These are phyloP conservation scores for Equus przewalskii DNA, from an alignment of 2,113 vertebrate species.

Conservation along the genomic window DNA sequence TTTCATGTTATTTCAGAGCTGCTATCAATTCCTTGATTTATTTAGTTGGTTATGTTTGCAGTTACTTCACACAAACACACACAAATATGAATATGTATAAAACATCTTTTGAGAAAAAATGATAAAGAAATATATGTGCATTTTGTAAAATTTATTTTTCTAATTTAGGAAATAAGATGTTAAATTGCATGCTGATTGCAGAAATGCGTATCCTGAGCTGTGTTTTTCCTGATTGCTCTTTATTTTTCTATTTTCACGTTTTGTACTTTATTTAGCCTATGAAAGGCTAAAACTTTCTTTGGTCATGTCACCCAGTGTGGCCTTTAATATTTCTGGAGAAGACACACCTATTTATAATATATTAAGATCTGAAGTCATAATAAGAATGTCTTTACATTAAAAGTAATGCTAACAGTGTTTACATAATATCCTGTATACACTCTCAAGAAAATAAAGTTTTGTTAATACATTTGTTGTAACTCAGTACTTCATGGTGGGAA, in stretches of 20 bases:
- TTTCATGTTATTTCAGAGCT: slow-evolving; percentile 60
- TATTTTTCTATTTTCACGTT: slow-evolving; percentile 40
- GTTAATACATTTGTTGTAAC: slow-evolving; percentile 78
- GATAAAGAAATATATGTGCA: slow-evolving; percentile 42
- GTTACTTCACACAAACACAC: not conserved
- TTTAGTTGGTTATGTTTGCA: slow-evolving; percentile 64
- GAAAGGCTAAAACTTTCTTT: slow-evolving; percentile 66
- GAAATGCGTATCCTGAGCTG: slow-evolving; percentile 40
- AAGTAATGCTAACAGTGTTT: slow-evolving; percentile 70
- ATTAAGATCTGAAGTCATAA: slow-evolving; percentile 62
- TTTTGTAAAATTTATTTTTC: slow-evolving; percentile 64
- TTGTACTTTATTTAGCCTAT: slow-evolving; percentile 56
- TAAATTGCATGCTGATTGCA: slow-evolving; percentile 58
- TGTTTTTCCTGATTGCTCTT: slow-evolving; percentile 67
- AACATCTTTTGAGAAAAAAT: slow-evolving; percentile 56
- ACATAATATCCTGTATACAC: slow-evolving; percentile 72
- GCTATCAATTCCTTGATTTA: slow-evolving; percentile 25
- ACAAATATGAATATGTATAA: slow-evolving; percentile 27
- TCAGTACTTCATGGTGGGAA: slow-evolving; percentile 73
- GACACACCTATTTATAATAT: slow-evolving; percentile 49
- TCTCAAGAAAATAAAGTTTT: slow-evolving; percentile 81
- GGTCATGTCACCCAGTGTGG: slow-evolving; percentile 23
- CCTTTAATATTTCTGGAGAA: slow-evolving; percentile 71
- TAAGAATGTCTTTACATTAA: slow-evolving; percentile 65
- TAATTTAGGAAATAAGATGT: slow-evolving; percentile 72